Evolutionary conservation across 2,888 invertebrate species (phyloP), one percentile per base, ranked within the genome.

Genomic region (Eumacrocentrus americanus): DNA sequence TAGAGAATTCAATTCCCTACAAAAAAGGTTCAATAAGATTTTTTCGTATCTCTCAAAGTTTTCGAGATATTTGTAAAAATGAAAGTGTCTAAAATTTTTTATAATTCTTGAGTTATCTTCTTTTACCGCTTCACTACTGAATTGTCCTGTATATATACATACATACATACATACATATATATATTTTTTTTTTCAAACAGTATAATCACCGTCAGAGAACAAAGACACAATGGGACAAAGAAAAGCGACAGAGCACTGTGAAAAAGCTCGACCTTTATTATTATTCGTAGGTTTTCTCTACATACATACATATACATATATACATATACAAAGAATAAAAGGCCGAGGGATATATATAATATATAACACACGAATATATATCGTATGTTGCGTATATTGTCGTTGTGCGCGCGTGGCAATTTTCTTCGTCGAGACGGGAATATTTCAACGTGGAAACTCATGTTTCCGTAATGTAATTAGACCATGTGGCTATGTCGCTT

Each of bases 401-500:
- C 14, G n/a, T 22, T 44, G 5, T 47, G 25, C 25, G 38, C n/a
- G 38, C 52, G 52, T 52, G 11, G 40, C 14, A 44, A 62, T 60
- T 44, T 52, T 48, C 48, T 51, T 40, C 50, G 51, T 48, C 42
- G 53, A 38, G 34, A 38, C 44, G 37, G 66, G 65, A 62, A 67
- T 67, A 67, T 65, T 68, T 60, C 60, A 65, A 54, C 61, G 67
- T 55, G 72, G 71, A 75, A 73, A 71, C 74, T 76, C 79, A 74
- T 78, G 78, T 78, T 78, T 79, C 71, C 70, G 73, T 78, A 76
- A 76, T 77, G 78, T 75, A 78, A 79, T 78, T 79, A 79, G 76
- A 76, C 70, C 72, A 53, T 65, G 67, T 69, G 70, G 71, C 68
- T 65, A 66, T 63, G 66, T 59, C 61, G 55, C 59, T 59, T 58